phyloP scores from a whole-genome alignment of 2,888 invertebrate species.

The Pasiphila rectangulata region DNA sequence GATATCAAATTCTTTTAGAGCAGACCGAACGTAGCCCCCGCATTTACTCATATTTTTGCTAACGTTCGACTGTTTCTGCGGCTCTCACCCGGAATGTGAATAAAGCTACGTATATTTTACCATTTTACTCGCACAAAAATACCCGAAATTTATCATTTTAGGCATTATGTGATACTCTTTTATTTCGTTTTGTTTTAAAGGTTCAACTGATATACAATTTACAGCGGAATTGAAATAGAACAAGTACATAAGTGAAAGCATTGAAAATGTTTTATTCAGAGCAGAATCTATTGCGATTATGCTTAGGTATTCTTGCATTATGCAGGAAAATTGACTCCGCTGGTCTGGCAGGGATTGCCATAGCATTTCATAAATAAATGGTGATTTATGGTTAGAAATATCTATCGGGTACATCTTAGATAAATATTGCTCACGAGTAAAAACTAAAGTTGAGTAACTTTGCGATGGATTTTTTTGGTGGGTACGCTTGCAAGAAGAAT shows the following conservation, averaged over 20 bases:
- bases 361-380: neutral
- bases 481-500: too few relatives aligned
- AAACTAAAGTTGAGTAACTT: too few relatives aligned
- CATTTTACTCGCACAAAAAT: constrained; percentile 47
- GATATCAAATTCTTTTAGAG: constrained; percentile 75
- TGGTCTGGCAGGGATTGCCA: constrained; percentile 6
- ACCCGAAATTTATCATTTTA: constrained; percentile 48
- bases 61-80: constrained; percentile 67
- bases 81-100: constrained; percentile 55
- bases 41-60: constrained; percentile 73
- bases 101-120: constrained; percentile 67
- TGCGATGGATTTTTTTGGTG: too few relatives aligned
- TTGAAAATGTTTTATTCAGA: constrained; percentile 20
- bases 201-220: constrained; percentile 25
- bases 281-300: constrained; percentile 8
- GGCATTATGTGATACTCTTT: constrained; percentile 39
- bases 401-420: too few relatives aligned
- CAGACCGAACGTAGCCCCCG: constrained; percentile 64
- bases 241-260: constrained; percentile 9
- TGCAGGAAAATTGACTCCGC: constrained; percentile 10
- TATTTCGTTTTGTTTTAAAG: constrained; percentile 37
- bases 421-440: too few relatives aligned
- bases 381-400: neutral
- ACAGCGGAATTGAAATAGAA: constrained; percentile 6
- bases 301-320: constrained; percentile 12